These are phyloP conservation scores for Aricia artaxerxes DNA, from an alignment of 2,888 invertebrate species.

Conservation along the genomic window DNA sequence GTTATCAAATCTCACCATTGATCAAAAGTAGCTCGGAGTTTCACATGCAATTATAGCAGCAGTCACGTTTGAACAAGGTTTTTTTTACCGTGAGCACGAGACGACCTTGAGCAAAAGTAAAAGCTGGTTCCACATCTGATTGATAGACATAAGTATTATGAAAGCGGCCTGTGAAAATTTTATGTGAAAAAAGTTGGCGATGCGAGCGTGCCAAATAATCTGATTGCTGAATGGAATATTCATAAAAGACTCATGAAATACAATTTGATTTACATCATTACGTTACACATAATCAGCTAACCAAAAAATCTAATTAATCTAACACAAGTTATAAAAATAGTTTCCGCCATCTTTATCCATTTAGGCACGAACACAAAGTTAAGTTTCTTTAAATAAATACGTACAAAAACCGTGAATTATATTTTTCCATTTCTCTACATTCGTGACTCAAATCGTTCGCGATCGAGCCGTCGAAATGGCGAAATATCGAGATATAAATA, in stretches of 20 bases:
- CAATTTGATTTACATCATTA: neutral
- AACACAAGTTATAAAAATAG: neutral
- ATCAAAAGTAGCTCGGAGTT: neutral
- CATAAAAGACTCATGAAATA: neutral
- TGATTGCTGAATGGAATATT: neutral
- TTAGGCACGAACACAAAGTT: neutral
- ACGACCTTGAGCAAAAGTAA: slow-evolving; percentile 73
- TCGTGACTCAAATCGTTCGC: slow-evolving; percentile 3
- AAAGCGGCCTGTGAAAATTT: slow-evolving; percentile 9
- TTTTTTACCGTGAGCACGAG: neutral
- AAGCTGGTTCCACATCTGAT: slow-evolving; percentile 38
- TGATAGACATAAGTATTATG: slow-evolving; percentile 26
- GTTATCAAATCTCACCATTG: neutral
- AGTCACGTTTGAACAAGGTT: slow-evolving; percentile 18
- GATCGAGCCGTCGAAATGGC: neutral
- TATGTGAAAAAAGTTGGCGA: neutral
- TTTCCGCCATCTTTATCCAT: slow-evolving; percentile 2
- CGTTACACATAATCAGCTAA: neutral
- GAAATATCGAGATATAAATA: slow-evolving; percentile 26
- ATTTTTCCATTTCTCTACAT: neutral
- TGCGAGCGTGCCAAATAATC: slow-evolving; percentile 3
- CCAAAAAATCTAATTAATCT: neutral
- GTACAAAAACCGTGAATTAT: neutral
- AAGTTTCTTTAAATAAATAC: neutral
- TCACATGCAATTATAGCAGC: neutral